Base-by-base conservation (phyloP, 2,113 vertebrate genomes). In the Pogonocichla stellata region DNA sequence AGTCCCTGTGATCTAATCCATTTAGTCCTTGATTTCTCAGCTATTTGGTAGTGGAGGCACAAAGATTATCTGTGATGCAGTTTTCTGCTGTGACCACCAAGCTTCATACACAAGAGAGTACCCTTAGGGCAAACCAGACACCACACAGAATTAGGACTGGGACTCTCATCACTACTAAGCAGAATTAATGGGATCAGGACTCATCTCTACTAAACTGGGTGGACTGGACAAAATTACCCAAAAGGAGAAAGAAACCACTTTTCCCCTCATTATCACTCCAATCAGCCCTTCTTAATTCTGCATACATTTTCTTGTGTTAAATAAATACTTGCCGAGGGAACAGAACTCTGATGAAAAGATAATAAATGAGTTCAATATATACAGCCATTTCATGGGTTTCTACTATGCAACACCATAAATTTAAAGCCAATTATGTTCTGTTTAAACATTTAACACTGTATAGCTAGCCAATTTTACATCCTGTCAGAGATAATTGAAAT, bases 401-500 rank as follows among this genome's bases (percentile, higher is more conserved):
- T 93, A 87, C 93, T 94, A 58, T 62, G 57, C 65, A 31, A 47
- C 48, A 56, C 60, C 82, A 82, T 95, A 92, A 80, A 94, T 94
- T 92, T 93, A 92, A 92, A 96, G 81, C 90, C 58, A 96, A 90
- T 96, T 96, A 93, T 67, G 88, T 86, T 77, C 90, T 90, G 50
- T 92, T 96, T 94, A 95, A 97, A 96, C 94, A 96, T 96, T 97
- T 96, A 92, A 80, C 36, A 60, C 81, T 74, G 92, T 82, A 95
- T 92, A 96, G 81, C 71, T 90, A 83, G 74, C 71, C 90, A 80
- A 80, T 95, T 90, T 94, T 93, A 90, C 82, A 96, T 90, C 88
- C 86, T 96, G 94, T 90, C 94, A 95, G 86, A 92, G 48, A 78
- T 82, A 96, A 94, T 24, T 86, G 82, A 93, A 94, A 80, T 77